Evolutionary conservation across 2,113 vertebrate genomes (phyloP), one percentile per base, ranked within the genome.

Genomic region (Muntiacus muntjak): DNA sequence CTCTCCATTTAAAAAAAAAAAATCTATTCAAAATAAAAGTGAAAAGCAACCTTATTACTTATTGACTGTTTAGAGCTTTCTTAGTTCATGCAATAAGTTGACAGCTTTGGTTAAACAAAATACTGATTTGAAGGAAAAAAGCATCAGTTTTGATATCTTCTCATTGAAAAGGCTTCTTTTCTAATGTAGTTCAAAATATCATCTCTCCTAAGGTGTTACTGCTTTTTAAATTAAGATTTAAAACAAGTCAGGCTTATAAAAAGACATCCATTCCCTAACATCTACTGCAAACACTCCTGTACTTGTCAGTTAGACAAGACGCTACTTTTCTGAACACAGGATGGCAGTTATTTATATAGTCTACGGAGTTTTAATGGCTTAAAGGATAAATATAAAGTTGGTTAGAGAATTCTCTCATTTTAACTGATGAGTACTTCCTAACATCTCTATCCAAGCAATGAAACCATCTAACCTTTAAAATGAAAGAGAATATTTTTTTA

Each of bases 141-240:
- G 64, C 90, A 89, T 67, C 15, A 85, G 47, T 45, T 91, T 62
- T 74, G 71, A 13, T 62, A 84, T 40, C 28, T 79, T 96, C 45
- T 89, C 55, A 62, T 47, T 52, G 30, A 90, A 90, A 71, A 78
- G 2, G 12, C 6, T 21, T 85, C 78, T 67, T 88, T 92, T 95
- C 60, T 76, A 78, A 94, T 16, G 13, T 26, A 26, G 19, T 19
- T 93, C 19, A 87, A 94, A 26, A 83, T n/a, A 71, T 21, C 87
- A 15, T n/a, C 19, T 96, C 45, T 88, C 14, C 47, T 83, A 95
- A 97, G 17, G 11, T 87, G 28, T 4, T 84, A 36, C 25, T 26
- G 17, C 28, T 64, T 93, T 93, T 91, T 87, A 54, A 96, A 83
- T 95, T 88, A 93, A 94, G 67, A 57, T 62, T 62, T 88, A 81